Conservation (phyloP, 2,888 invertebrate species). For the Nymphalis c-album region DNA sequence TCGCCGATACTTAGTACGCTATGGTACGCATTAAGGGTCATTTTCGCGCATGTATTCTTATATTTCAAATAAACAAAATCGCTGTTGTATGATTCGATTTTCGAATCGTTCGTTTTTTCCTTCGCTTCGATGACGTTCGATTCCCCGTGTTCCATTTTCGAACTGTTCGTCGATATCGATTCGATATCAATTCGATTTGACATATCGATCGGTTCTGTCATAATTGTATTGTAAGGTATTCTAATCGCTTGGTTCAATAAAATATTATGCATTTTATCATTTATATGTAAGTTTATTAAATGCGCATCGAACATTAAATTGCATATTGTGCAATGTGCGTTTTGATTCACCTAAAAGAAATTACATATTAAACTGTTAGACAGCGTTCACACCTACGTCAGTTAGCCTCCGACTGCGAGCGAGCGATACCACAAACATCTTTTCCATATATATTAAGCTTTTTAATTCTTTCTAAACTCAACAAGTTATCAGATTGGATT, state of each 20-base stretch:
- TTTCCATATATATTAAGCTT: too few relatives aligned
- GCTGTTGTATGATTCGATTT: constrained; percentile 29
- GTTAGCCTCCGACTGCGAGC: too few relatives aligned
- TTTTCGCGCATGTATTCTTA: constrained; percentile 40
- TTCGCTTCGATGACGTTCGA: background rate
- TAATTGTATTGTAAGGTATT: background rate
- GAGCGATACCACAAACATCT: too few relatives aligned
- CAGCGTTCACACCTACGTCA: too few relatives aligned
- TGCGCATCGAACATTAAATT: constrained; percentile 9
- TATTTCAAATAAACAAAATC: constrained; percentile 43
- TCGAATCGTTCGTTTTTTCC: background rate
- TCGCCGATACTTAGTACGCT: constrained; percentile 41
- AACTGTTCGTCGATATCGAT: background rate
- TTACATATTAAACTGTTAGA: constrained; percentile 2
- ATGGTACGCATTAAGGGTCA: constrained; percentile 39
- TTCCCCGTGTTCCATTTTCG: background rate
- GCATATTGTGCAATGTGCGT: constrained; percentile 32
- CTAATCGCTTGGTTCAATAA: constrained; percentile 12
- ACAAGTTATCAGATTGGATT: too few relatives aligned
- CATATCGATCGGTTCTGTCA: background rate
- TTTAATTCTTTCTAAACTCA: too few relatives aligned
- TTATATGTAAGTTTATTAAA: background rate
- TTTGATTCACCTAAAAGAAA: constrained; percentile 5
- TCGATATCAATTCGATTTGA: background rate
- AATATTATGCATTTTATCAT: constrained; percentile 8